Evolutionary conservation across 2,888 invertebrate genomes (phyloP).

Genomic region (Pachydiplax longipennis): DNA sequence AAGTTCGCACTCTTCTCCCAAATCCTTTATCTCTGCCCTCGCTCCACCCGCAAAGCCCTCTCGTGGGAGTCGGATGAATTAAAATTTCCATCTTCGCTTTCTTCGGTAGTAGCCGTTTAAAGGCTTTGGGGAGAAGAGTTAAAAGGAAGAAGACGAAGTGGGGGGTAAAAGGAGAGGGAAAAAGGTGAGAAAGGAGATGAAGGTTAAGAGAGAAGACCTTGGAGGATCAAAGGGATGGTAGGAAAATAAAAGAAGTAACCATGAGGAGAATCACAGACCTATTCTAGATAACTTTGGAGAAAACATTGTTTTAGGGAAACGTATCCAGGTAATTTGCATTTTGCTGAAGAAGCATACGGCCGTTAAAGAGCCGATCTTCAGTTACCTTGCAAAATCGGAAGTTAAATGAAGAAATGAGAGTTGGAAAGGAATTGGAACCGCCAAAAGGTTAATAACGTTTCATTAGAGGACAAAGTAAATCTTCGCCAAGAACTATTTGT

Average conservation of each 20-base stretch:
- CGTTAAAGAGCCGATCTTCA: not conserved
- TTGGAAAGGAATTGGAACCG: too few species aligned
- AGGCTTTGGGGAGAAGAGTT: not conserved
- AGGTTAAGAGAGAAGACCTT: not conserved
- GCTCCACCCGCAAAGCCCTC: conserved; percentile 13
- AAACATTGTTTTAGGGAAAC: conserved; percentile 36
- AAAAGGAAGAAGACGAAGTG: not conserved
- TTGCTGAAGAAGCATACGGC: not conserved
- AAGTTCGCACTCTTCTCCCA: not conserved
- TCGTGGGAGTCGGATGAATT: conserved; percentile 34
- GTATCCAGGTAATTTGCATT: conserved; percentile 12
- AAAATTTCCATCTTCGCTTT: conserved; percentile 25
- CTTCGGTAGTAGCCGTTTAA: conserved; percentile 17
- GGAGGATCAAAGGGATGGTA: not conserved
- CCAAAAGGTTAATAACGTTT: too few species aligned
- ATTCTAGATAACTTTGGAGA: not conserved
- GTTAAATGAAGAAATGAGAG: not conserved
- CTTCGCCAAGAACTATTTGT: too few species aligned
- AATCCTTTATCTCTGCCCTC: conserved; percentile 7
- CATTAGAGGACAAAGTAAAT: too few species aligned
- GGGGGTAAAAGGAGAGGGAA: not conserved
- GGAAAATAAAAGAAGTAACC: not conserved
- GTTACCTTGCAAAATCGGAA: not conserved
- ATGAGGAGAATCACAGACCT: not conserved
- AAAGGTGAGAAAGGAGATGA: not conserved